phyloP scores from a whole-genome alignment of 2,888 invertebrate species.

The Xanthorhoe spadicearia region DNA sequence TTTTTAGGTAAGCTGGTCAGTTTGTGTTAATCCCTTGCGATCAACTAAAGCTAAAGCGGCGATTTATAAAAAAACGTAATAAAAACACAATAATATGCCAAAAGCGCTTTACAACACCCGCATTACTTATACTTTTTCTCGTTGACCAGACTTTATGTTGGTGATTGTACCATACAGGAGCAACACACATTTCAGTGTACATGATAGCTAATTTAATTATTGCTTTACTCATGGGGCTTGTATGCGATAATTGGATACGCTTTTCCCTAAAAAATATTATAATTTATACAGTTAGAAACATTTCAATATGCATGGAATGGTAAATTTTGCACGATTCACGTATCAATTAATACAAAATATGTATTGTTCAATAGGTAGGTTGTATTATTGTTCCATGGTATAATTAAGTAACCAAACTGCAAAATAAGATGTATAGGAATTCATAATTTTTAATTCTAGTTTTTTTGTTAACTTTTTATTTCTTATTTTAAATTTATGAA shows the following conservation, averaged over 20 bases:
- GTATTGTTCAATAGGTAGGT: not conserved
- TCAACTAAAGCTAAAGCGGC: too few relatives aligned
- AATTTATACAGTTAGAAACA: not conserved
- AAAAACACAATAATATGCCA: too few relatives aligned
- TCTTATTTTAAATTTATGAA: too few relatives aligned
- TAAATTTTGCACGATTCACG: not conserved
- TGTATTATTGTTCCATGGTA: too few relatives aligned
- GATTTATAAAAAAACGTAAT: too few relatives aligned
- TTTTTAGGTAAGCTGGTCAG: not conserved
- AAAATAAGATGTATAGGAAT: too few relatives aligned
- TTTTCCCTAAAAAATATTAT: not conserved
- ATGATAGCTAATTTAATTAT: slow-evolving; percentile 67
- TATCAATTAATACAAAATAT: not conserved
- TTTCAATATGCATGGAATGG: not conserved
- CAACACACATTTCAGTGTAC: slow-evolving; percentile 70
- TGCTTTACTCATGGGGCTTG: slow-evolving; percentile 43
- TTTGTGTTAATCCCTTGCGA: not conserved
- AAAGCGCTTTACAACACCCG: too few relatives aligned
- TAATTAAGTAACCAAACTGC: too few relatives aligned
- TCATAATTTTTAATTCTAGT: too few relatives aligned
- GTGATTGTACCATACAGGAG: slow-evolving; percentile 39
- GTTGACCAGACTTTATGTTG: not conserved
- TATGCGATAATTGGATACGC: slow-evolving; percentile 24
- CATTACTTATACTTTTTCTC: not conserved
- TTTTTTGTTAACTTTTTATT: too few relatives aligned